A percentile compares a stretch with the other conserved stretches of the same genome.
Evolutionary conservation across 2,888 invertebrate genomes (phyloP).

Genomic region (Chirona hameri): DNA sequence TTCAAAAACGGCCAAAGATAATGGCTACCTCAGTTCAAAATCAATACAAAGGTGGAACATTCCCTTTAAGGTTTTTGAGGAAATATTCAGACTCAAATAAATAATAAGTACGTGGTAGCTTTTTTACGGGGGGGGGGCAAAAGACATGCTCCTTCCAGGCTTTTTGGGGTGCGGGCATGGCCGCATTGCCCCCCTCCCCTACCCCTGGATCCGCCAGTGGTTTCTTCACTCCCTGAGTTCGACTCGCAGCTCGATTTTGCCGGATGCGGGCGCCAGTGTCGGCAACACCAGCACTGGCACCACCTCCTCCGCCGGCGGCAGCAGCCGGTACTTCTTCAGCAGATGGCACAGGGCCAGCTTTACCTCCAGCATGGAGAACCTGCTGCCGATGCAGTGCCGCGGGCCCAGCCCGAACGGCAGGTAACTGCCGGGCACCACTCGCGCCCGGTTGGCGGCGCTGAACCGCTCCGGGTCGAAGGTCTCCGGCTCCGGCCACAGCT

Average conservation of each 20-base stretch:
- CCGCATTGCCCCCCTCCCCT: too few species aligned
- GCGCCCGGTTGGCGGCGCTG: neutral
- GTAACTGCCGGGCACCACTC: neutral
- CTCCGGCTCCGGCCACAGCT: slow-evolving; percentile 9
- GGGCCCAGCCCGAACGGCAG: neutral
- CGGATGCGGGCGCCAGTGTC: neutral
- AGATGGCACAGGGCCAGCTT: neutral
- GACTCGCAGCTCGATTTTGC: neutral
- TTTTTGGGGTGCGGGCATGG: too few species aligned
- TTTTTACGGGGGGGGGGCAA: too few species aligned
- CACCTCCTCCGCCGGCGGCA: neutral
- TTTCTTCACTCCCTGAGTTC: neutral
- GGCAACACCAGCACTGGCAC: neutral
- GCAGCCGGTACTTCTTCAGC: neutral
- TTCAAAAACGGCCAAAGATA: too few species aligned
- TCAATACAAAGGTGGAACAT: too few species aligned
- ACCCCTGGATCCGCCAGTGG: too few species aligned
- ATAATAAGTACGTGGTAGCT: too few species aligned
- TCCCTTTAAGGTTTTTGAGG: too few species aligned
- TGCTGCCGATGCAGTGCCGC: neutral
- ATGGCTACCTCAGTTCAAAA: too few species aligned
- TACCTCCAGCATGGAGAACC: neutral
- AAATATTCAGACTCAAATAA: too few species aligned
- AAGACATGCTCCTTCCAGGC: too few species aligned
- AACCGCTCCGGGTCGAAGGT: neutral